Evolutionary conservation across 2,888 invertebrate species (phyloP), one percentile per base, ranked within the genome.

Genomic region (Drosophila kuntzei): DNA sequence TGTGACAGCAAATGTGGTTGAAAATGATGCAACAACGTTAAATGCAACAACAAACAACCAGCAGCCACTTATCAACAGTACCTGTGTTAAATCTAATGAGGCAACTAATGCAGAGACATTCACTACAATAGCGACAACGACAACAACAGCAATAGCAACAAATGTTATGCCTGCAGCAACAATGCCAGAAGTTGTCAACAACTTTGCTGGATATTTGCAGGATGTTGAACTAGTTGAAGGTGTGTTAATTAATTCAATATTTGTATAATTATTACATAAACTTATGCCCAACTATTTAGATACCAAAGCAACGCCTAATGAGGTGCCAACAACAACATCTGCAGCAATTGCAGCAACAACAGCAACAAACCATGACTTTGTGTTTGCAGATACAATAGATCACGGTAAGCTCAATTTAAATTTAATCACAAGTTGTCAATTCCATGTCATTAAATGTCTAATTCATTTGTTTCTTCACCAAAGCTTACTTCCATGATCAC

Each of bases 1-100:
- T 51, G 46, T 47, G 43, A 16, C 49, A n/a, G 72, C 37, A 14
- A 78, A 76, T 75, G 76, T 79, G 57, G 78, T 79, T 58, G 85
- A 71, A 59, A 67, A 72, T 53, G 57, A 50, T 49, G 57, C 64
- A 70, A 59, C 55, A 63, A 27, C 36, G 22, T 20, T 27, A 12
- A 11, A 59, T 25, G 20, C 37, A 44, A 14, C 37, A 44, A 14
- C 59, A 58, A 58, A 27, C 36, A 67, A 29, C 73, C 80, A 69
- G 61, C 83, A 82, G 81, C 79, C 76, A 75, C 60, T 85, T 84
- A 89, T 90, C 81, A 91, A 91, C 79, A 91, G 91, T 91, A 91
- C 91, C 91, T 91, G 91, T 91, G 90, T 89, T 91, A 91, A 83
- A 87, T n/a, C 34, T n/a, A 83, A 79, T 71, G 85, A 88, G 71